Percentiles rank a stretch among this genome's conserved stretches.
phyloP scores from a whole-genome alignment of 2,797 vertebrate genomes.

The Pantherophis vulpinus region DNA sequence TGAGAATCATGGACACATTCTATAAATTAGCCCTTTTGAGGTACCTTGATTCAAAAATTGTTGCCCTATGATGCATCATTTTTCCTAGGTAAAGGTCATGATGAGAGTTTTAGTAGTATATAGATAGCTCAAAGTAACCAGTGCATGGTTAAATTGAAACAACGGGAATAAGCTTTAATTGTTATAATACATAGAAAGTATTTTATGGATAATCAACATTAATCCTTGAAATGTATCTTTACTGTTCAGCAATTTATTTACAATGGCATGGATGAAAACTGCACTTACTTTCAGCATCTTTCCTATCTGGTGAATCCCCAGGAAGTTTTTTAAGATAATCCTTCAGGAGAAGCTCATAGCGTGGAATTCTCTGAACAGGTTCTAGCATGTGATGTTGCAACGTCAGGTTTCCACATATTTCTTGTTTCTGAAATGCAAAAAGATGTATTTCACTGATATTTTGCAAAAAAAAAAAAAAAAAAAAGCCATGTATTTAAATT shows the following conservation, averaged over 20 bases:
- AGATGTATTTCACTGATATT: neutral
- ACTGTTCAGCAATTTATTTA: neutral
- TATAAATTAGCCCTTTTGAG: neutral
- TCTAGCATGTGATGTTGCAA: slow-evolving; percentile 98
- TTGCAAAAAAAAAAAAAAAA: neutral
- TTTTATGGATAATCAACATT: neutral
- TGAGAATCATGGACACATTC: neutral
- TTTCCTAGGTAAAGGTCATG: neutral
- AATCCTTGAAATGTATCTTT: neutral
- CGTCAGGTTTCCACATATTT: slow-evolving; percentile 92
- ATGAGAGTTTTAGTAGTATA: neutral
- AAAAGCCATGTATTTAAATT: neutral
- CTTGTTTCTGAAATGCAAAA: slow-evolving; percentile 82
- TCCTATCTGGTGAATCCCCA: slow-evolving; percentile 82
- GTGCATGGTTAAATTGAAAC: neutral
- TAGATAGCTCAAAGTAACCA: neutral
- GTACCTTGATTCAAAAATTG: neutral
- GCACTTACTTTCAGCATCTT: slow-evolving; percentile 90
- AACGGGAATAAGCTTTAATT: neutral
- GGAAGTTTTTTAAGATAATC: slow-evolving; percentile 97
- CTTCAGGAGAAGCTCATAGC: slow-evolving; percentile 92
- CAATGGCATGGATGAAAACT: slow-evolving; percentile 12
- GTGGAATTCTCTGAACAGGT: slow-evolving; percentile 94
- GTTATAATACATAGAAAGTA: neutral
- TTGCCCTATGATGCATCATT: neutral